Percentiles rank a stretch among this genome's conserved stretches.
Evolutionary conservation across 2,797 vertebrate genomes (phyloP).

Genomic region (Spea hammondii): DNA sequence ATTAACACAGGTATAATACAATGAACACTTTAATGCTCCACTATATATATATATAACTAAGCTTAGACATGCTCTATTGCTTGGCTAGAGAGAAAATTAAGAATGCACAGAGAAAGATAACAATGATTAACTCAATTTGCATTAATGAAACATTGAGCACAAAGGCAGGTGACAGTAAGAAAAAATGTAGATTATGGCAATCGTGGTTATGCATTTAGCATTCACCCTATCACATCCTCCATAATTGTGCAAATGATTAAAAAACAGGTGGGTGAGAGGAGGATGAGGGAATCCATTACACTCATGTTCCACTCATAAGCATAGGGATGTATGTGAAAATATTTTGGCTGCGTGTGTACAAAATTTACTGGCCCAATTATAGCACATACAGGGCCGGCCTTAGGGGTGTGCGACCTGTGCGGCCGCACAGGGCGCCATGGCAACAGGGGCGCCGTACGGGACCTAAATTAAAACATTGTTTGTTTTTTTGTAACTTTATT

Average conservation of each 20-base stretch:
- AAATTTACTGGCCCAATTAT: too few species aligned
- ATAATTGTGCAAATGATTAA: not conserved
- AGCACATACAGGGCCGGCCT: too few species aligned
- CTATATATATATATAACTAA: not conserved
- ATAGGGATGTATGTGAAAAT: not conserved
- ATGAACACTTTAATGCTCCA: too few species aligned
- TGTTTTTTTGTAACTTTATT: too few species aligned
- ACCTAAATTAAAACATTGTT: too few species aligned
- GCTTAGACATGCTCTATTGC: not conserved
- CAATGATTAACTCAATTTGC: constrained; percentile 3
- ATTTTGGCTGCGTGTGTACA: too few species aligned
- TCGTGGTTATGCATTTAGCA: not conserved
- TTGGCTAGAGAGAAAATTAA: not conserved
- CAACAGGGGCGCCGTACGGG: too few species aligned
- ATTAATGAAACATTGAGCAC: not conserved
- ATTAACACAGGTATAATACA: too few species aligned
- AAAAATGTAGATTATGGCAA: not conserved
- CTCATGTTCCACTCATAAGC: not conserved
- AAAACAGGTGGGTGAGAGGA: too few species aligned
- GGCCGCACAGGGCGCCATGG: too few species aligned
- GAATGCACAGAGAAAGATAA: constrained; percentile 4
- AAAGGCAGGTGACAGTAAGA: not conserved
- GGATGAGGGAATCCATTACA: not conserved
- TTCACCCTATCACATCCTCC: not conserved
- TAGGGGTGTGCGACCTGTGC: too few species aligned